These are phyloP conservation scores for Plusia festucae DNA, from an alignment of 2,888 invertebrate genomes.

Conservation along the genomic window DNA sequence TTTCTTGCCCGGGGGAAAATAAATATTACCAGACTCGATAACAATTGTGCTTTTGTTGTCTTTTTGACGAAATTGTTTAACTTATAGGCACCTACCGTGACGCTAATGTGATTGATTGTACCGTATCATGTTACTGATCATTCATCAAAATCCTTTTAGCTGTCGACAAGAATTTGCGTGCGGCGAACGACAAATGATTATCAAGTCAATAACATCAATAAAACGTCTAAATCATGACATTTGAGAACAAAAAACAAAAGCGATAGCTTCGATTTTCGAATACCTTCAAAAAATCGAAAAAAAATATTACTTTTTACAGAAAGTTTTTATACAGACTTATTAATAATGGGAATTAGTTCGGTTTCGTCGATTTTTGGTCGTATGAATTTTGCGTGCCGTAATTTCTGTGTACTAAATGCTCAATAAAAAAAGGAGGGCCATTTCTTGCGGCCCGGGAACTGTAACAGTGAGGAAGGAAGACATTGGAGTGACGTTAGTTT, in stretches of 20 bases:
- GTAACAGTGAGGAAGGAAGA: conserved; percentile 87
- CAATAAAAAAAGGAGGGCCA: conserved; percentile 83
- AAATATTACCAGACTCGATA: conserved; percentile 83
- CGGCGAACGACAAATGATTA: conserved; percentile 31
- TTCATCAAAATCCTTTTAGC: conserved; percentile 49
- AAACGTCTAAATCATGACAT: conserved; percentile 33
- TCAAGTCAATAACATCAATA: conserved; percentile 45
- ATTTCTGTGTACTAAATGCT: conserved; percentile 81
- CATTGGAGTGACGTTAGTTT: conserved; percentile 88
- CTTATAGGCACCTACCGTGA: conserved; percentile 60
- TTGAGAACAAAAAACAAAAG: conserved; percentile 26
- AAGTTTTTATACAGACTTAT: conserved; percentile 41
- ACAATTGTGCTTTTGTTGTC: conserved; percentile 77
- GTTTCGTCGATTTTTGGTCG: conserved; percentile 55
- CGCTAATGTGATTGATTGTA: conserved; percentile 61
- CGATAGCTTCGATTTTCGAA: conserved; percentile 31
- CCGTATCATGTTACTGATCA: conserved; percentile 31
- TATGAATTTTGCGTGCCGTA: conserved; percentile 81
- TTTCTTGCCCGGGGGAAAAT: conserved; percentile 77
- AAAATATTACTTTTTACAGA: conserved; percentile 50
- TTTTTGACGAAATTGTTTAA: conserved; percentile 72
- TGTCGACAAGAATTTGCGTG: conserved; percentile 28
- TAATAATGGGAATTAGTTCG: conserved; percentile 58
- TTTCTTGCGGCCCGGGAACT: conserved; percentile 80
- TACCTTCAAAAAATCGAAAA: conserved; percentile 43